Evolutionary conservation across 2,888 invertebrate species (phyloP).

Genomic region (Esperia sulphurella): DNA sequence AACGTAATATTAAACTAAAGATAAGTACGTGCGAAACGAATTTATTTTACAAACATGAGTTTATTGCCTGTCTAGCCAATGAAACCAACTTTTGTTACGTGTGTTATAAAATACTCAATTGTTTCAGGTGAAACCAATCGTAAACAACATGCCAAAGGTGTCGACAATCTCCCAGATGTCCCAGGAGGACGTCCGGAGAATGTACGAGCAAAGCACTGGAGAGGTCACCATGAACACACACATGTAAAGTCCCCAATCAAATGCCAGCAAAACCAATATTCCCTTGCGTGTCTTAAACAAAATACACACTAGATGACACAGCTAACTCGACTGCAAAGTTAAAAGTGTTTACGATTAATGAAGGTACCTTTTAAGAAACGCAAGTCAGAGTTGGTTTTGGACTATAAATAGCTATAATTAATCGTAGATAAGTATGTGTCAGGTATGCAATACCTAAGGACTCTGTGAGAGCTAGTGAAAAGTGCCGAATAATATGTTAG

Average conservation of each 20-base stretch:
- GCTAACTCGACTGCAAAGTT: no score
- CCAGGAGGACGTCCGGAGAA: slow-evolving; percentile 57
- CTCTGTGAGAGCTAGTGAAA: slow-evolving; percentile 22
- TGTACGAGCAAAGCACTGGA: slow-evolving; percentile 61
- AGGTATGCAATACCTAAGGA: slow-evolving; percentile 25
- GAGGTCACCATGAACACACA: slow-evolving; percentile 58
- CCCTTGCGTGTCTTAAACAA: not conserved
- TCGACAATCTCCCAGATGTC: slow-evolving; percentile 65
- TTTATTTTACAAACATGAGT: no score
- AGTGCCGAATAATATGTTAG: slow-evolving; percentile 24
- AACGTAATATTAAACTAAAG: no score
- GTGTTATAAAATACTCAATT: not conserved
- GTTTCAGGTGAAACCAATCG: slow-evolving; percentile 55
- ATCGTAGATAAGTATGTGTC: slow-evolving; percentile 5
- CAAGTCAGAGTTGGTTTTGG: no score
- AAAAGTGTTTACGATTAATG: no score
- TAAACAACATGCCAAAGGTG: slow-evolving; percentile 44
- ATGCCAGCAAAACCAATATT: not conserved
- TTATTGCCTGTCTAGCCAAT: no score
- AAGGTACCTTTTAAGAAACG: no score
- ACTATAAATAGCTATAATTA: not conserved
- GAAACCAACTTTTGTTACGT: no score
- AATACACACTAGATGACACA: not conserved
- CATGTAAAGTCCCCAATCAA: slow-evolving; percentile 33
- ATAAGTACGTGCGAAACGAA: no score